Evolutionary conservation across 2,888 invertebrate genomes (phyloP).

Genomic region (Punctoribates punctum): DNA sequence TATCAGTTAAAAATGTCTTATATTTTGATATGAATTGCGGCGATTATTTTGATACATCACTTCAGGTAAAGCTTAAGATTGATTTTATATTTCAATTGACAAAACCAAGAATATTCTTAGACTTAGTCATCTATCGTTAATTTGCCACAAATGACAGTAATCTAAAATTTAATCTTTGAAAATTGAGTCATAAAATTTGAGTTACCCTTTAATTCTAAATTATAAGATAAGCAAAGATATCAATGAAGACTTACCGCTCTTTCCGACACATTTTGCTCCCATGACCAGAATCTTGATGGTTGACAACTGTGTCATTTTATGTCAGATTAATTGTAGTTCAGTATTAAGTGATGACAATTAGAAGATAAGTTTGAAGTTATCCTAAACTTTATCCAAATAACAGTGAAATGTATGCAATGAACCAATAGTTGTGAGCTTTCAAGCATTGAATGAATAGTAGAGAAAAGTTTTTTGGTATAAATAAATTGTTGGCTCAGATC

Average conservation of each 20-base stretch:
- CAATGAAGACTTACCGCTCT: slow-evolving; percentile 30
- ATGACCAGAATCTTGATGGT: slow-evolving; percentile 33
- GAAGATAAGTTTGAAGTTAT: too few species aligned
- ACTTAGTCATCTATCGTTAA: background rate
- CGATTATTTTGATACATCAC: too few species aligned
- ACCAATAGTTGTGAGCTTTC: background rate
- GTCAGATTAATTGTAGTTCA: background rate
- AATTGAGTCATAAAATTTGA: too few species aligned
- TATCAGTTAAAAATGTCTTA: too few species aligned
- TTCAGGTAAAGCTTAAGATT: too few species aligned
- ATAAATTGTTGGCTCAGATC: background rate
- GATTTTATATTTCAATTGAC: too few species aligned
- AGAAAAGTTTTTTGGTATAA: background rate
- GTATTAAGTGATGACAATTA: background rate
- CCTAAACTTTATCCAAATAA: too few species aligned
- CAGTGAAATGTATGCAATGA: background rate
- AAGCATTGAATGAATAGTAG: slow-evolving; percentile 8
- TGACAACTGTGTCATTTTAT: slow-evolving; percentile 38
- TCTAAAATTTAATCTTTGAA: too few species aligned
- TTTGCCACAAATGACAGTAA: background rate
- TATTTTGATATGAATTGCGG: too few species aligned
- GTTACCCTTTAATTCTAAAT: too few species aligned
- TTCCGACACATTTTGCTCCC: slow-evolving; percentile 39
- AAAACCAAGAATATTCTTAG: background rate
- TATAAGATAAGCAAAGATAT: background rate